Evolutionary conservation across 1,140 invertebrate genomes (phyloP).

Genomic region (Nilaparvata lugens): DNA sequence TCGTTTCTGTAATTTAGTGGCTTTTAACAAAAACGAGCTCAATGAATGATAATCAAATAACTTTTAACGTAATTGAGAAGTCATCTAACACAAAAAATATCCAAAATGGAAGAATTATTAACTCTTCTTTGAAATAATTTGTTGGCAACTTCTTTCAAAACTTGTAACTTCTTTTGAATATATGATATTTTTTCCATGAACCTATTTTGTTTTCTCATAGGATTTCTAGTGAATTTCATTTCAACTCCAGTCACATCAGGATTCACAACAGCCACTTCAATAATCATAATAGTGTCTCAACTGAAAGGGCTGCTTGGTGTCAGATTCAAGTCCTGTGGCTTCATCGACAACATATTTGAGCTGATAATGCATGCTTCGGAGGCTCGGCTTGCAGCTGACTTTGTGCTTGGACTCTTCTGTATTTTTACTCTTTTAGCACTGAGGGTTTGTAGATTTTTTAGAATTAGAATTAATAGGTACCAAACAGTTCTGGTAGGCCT

Average conservation of each 20-base stretch:
- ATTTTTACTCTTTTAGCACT: constrained; percentile 53
- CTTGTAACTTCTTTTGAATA: no score
- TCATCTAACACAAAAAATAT: no score
- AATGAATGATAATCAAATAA: no score
- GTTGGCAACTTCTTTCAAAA: no score
- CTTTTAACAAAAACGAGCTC: no score
- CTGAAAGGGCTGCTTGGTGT: constrained; percentile 75
- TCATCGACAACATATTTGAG: constrained; percentile 47
- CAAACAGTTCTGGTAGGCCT: no score
- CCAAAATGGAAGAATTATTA: no score
- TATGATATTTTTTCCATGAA: no score
- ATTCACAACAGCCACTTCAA: constrained; percentile 85
- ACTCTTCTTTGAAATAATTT: no score
- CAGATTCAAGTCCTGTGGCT: constrained; percentile 48
- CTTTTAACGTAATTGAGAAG: background rate
- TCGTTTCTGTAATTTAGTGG: no score
- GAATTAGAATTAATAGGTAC: no score
- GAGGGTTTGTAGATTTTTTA: constrained; percentile 40
- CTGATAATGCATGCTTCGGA: constrained; percentile 47
- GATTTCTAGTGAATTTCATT: constrained; percentile 89
- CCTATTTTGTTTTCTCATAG: constrained; percentile 38
- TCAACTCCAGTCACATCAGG: constrained; percentile 84
- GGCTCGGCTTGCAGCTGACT: constrained; percentile 45
- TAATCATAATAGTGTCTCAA: constrained; percentile 85
- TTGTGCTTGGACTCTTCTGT: constrained; percentile 51